phyloP scores from a whole-genome alignment of 1,140 invertebrate genomes.

The Cyclina sinensis region DNA sequence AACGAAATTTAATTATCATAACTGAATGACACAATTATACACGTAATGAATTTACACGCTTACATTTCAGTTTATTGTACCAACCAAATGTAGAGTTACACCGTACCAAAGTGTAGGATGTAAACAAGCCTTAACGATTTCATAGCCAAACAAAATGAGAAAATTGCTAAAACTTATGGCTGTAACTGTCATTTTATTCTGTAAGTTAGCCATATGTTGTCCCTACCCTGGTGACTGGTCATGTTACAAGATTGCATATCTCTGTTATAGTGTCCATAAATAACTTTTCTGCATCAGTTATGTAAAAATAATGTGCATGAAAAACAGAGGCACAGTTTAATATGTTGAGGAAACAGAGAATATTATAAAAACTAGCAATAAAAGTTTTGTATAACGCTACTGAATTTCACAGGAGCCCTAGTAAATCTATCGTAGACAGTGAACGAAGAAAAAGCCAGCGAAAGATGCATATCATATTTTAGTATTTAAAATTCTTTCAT shows the following conservation, averaged over 20 bases:
- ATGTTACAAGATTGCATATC: neutral
- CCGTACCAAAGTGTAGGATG: neutral
- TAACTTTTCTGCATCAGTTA: neutral
- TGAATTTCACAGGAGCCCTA: neutral
- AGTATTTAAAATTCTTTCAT: conserved; percentile 59
- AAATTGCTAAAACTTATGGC: no score
- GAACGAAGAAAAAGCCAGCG: neutral
- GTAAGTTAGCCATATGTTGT: no score
- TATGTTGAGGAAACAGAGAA: no score
- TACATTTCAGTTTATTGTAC: neutral
- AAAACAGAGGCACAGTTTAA: no score
- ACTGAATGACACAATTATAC: conserved; percentile 17
- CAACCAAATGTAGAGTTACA: neutral
- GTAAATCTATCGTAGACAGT: neutral
- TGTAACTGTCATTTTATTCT: no score
- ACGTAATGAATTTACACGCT: conserved; percentile 29
- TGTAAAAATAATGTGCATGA: neutral
- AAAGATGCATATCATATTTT: conserved; percentile 59
- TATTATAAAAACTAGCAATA: neutral
- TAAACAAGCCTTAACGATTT: no score
- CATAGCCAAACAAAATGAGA: no score
- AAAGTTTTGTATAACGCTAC: neutral
- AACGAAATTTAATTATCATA: conserved; percentile 35
- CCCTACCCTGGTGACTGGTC: no score
- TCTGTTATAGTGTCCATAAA: neutral